phyloP scores from a whole-genome alignment of 2,888 invertebrate genomes.

The Pristionchus mayeri region DNA sequence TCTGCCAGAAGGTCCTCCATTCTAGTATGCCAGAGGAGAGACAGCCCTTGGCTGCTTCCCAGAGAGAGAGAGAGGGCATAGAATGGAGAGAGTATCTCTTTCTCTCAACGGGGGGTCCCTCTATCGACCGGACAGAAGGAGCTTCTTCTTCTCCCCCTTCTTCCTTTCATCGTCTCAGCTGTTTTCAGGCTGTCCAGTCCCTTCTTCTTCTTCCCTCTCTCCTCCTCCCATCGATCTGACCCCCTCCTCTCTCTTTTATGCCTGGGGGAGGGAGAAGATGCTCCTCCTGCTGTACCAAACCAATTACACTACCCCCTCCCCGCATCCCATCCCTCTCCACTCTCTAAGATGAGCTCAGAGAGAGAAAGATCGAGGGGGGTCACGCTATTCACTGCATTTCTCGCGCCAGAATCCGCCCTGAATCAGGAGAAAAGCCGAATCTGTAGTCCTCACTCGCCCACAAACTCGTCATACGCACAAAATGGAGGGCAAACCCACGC shows the following conservation, averaged over 20 bases:
- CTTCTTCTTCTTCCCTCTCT: not conserved
- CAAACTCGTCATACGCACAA: not conserved
- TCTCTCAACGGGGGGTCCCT: conserved; percentile 8
- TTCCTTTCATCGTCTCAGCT: not conserved
- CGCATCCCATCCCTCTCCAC: not conserved
- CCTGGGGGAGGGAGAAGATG: conserved; percentile 8
- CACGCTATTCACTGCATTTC: not conserved
- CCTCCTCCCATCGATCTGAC: conserved; percentile 37
- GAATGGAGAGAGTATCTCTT: not conserved
- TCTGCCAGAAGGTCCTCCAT: no score
- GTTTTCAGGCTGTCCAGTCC: not conserved
- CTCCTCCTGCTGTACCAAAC: conserved; percentile 38
- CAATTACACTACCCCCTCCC: conserved; percentile 25
- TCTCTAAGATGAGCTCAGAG: not conserved
- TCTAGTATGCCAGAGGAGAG: no score
- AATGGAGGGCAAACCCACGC: not conserved
- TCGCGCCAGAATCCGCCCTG: not conserved
- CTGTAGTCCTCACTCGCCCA: not conserved
- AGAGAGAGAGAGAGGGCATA: not conserved
- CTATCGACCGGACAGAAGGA: not conserved
- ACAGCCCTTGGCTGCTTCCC: no score
- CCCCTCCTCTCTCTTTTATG: not conserved
- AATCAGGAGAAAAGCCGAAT: not conserved
- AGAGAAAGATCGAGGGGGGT: not conserved
- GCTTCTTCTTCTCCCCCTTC: not conserved